Conservation (phyloP, 2,113 vertebrate species). For the Forbesichthys agassizii region DNA sequence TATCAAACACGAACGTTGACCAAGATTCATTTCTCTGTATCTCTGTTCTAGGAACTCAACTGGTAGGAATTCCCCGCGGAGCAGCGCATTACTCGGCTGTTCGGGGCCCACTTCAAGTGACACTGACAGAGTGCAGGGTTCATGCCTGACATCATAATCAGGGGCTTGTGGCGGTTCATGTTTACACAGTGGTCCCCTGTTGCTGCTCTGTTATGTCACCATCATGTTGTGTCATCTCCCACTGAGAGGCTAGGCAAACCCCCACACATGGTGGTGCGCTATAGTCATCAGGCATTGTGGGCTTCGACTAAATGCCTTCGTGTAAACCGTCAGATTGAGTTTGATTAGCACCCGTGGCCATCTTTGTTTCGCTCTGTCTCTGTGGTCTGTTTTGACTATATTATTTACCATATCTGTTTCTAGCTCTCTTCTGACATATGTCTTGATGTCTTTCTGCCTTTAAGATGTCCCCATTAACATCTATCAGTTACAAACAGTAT, state of each 20-base stretch:
- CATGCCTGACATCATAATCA: slow-evolving; percentile 24
- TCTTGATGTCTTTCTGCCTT: neutral
- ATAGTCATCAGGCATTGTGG: slow-evolving; percentile 25
- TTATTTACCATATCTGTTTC: neutral
- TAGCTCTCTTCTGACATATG: neutral
- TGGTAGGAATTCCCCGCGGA: too few species aligned
- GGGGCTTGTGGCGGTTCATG: slow-evolving; percentile 7
- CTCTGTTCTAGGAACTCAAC: too few species aligned
- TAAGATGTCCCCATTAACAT: neutral
- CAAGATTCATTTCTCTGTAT: too few species aligned
- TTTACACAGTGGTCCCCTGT: slow-evolving; percentile 15
- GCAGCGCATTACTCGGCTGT: too few species aligned
- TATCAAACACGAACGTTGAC: too few species aligned
- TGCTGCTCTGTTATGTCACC: slow-evolving; percentile 48
- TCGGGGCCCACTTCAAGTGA: slow-evolving; percentile 3
- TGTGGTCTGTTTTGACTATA: neutral
- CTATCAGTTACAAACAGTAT: neutral
- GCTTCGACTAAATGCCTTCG: neutral
- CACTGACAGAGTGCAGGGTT: slow-evolving; percentile 33
- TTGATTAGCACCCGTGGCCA: neutral
- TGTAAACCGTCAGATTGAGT: neutral
- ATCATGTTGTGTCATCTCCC: slow-evolving; percentile 50
- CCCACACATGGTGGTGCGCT: slow-evolving; percentile 22
- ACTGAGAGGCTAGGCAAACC: slow-evolving; percentile 15
- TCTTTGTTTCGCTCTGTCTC: neutral